These are phyloP conservation scores for Andrena dorsata DNA, from an alignment of 2,888 invertebrate species.

Conservation along the genomic window DNA sequence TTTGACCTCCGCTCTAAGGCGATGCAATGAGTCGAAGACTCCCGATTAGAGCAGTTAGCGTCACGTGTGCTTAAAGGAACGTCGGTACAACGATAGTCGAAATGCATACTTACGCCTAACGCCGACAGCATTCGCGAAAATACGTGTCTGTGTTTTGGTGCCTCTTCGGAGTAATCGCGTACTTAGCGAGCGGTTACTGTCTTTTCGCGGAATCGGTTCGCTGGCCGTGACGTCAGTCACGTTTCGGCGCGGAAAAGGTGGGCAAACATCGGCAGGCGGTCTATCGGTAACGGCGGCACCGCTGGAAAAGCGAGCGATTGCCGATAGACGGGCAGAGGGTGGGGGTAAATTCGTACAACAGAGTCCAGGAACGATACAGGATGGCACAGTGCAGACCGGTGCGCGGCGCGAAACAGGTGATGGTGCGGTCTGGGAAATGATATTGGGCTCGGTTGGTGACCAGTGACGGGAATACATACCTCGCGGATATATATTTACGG, in stretches of 20 bases:
- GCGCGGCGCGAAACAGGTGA: constrained; percentile 63
- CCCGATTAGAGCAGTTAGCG: background rate
- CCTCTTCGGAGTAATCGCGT: constrained; percentile 3
- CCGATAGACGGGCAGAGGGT: constrained; percentile 47
- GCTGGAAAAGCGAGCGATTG: constrained; percentile 47
- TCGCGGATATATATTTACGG: constrained; percentile 2
- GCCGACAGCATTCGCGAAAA: background rate
- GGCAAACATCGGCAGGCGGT: constrained; percentile 27
- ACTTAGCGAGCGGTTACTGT: background rate
- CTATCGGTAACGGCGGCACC: constrained; percentile 34
- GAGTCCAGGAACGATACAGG: constrained; percentile 76
- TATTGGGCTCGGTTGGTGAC: constrained; percentile 3
- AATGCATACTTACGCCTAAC: background rate
- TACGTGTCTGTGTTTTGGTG: constrained; percentile 4
- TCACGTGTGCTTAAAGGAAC: constrained; percentile 13
- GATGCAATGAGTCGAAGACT: background rate
- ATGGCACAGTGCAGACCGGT: constrained; percentile 70
- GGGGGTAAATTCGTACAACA: constrained; percentile 76
- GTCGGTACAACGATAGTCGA: too few species aligned
- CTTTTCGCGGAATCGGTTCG: constrained; percentile 21
- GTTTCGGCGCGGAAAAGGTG: constrained; percentile 8
- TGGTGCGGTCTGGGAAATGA: constrained; percentile 38
- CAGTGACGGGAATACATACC: constrained; percentile 2
- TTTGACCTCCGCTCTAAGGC: background rate
- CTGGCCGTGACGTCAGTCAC: constrained; percentile 29